Evolutionary conservation across 2,797 vertebrate genomes (phyloP).

Genomic region (Chaetophractus vellerosus): DNA sequence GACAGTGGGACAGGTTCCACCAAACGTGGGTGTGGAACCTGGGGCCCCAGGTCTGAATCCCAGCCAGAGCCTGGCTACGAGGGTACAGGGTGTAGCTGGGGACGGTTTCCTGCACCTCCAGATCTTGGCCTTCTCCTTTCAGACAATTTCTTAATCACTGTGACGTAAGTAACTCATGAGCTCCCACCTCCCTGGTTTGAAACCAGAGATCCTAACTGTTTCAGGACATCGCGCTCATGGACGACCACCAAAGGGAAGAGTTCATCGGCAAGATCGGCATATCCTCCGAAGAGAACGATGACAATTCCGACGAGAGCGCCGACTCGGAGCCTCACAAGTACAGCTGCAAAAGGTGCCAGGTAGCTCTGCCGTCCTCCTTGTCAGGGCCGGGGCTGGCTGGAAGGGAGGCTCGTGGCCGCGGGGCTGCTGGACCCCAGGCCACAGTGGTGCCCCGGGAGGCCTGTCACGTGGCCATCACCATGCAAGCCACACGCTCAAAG

Average conservation of each 20-base stretch:
- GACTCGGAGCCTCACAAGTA: slow-evolving; percentile 97
- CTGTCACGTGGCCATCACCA: no score
- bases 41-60: background rate
- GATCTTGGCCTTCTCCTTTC: no score
- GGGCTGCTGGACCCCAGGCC: background rate
- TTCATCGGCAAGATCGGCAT: slow-evolving; percentile 99
- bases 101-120: fast-evolving
- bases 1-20: no score
- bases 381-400: background rate
- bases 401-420: fast-evolving
- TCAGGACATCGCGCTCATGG: slow-evolving; percentile 99
- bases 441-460: no score
- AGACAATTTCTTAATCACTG: no score
- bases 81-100: fast-evolving
- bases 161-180: fast-evolving
- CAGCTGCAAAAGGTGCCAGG: slow-evolving; percentile 99
- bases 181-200: fast-evolving
- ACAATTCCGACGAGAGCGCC: slow-evolving; percentile 94
- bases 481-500: no score
- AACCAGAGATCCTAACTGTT: fast-evolving
- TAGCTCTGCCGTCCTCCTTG: slow-evolving; percentile 80
- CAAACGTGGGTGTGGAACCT: no score
- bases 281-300: slow-evolving; percentile 95
- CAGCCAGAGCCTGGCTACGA: fast-evolving
- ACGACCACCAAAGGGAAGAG: slow-evolving; percentile 96